Percentiles rank a stretch among this genome's conserved stretches.
Conservation (phyloP, 2,113 vertebrate genomes). For the Oncorhynchus mykiss region DNA sequence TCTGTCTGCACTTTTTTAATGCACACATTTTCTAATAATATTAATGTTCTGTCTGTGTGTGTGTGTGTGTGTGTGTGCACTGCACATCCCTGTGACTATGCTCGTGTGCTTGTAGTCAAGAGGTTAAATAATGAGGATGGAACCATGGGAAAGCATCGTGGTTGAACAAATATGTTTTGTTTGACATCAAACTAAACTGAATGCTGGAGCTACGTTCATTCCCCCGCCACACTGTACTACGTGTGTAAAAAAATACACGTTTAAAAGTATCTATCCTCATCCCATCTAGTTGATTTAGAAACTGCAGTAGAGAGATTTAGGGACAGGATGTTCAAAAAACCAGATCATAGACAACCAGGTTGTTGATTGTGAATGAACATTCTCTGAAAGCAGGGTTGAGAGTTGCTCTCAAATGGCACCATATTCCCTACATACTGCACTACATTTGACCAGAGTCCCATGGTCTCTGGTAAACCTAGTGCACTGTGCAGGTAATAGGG, state of each 20-base stretch:
- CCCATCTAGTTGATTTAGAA: not conserved
- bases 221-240: too few relatives aligned
- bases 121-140: too few relatives aligned
- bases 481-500: too few relatives aligned
- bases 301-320: not conserved
- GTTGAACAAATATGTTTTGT: too few relatives aligned
- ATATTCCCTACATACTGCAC: too few relatives aligned
- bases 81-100: too few relatives aligned
- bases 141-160: too few relatives aligned
- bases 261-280: not conserved
- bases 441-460: too few relatives aligned
- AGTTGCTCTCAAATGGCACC: not conserved
- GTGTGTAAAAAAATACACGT: not conserved
- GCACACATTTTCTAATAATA: slow-evolving; percentile 4
- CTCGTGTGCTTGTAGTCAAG: too few relatives aligned
- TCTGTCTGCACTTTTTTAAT: not conserved
- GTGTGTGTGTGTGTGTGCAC: not conserved
- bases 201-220: too few relatives aligned
- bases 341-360: not conserved
- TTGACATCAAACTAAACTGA: too few relatives aligned
- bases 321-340: not conserved
- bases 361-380: not conserved
- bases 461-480: too few relatives aligned
- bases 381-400: not conserved
- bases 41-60: not conserved